These are phyloP conservation scores for Tetranychus piercei DNA, from an alignment of 2,888 invertebrate genomes.

Conservation along the genomic window DNA sequence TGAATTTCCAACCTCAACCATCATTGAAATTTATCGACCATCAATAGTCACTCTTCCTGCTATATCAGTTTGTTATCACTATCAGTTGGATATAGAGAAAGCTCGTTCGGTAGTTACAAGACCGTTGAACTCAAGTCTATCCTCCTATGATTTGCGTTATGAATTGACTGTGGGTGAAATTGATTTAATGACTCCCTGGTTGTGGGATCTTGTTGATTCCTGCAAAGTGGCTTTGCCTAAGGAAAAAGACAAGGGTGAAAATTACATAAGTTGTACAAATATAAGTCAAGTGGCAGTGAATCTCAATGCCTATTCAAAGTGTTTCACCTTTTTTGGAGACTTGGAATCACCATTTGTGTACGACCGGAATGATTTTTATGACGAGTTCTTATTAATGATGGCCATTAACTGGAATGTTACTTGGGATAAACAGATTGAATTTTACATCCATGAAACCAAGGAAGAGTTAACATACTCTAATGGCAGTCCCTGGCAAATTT, in stretches of 20 bases:
- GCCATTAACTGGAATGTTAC: background rate
- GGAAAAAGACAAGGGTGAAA: background rate
- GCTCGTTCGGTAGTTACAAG: background rate
- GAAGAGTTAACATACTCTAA: background rate
- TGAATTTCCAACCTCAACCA: background rate
- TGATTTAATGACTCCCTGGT: background rate
- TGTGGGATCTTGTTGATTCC: background rate
- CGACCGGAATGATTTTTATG: background rate
- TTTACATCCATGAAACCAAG: background rate
- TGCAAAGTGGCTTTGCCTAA: background rate
- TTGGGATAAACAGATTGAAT: background rate
- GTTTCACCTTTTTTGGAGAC: background rate
- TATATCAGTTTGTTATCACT: background rate
- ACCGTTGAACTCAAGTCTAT: background rate
- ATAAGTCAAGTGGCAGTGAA: background rate
- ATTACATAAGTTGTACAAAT: background rate
- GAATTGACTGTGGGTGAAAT: background rate
- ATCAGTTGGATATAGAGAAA: background rate
- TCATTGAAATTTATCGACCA: constrained; percentile 1
- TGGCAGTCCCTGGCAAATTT: background rate
- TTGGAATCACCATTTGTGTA: background rate
- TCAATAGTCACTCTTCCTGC: background rate
- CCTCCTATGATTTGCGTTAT: background rate
- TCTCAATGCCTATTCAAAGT: background rate
- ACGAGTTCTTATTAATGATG: background rate